These are phyloP conservation scores for Tuberolachnus salignus DNA, from an alignment of 2,888 invertebrate genomes.

Conservation along the genomic window DNA sequence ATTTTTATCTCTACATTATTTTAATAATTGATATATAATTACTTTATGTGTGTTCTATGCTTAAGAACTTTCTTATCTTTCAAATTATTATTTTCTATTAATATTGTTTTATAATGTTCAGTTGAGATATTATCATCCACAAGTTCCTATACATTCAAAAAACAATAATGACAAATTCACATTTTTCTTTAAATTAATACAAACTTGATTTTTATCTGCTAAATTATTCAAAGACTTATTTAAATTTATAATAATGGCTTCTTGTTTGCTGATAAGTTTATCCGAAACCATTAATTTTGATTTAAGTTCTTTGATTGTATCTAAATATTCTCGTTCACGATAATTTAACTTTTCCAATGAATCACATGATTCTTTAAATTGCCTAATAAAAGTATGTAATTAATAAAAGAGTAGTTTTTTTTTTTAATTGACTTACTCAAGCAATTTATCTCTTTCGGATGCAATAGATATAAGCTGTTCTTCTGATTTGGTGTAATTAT, in stretches of 20 bases:
- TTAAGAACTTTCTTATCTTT: conserved; percentile 11
- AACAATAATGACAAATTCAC: not conserved
- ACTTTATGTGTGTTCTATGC: conserved; percentile 24
- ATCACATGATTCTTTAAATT: conserved; percentile 37
- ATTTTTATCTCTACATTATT: too few species aligned
- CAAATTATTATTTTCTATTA: conserved; percentile 29
- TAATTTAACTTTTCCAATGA: conserved; percentile 36
- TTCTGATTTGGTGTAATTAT: conserved; percentile 22
- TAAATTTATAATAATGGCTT: conserved; percentile 27
- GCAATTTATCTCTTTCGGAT: conserved; percentile 41
- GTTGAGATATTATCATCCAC: not conserved
- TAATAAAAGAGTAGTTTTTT: not conserved
- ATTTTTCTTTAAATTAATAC: not conserved
- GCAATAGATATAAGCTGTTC: conserved; percentile 25
- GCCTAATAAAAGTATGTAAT: conserved; percentile 29
- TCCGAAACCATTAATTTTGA: conserved; percentile 26
- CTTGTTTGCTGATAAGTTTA: conserved; percentile 29
- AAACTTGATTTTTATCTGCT: conserved; percentile 21
- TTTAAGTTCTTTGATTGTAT: conserved; percentile 36
- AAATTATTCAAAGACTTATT: conserved; percentile 17
- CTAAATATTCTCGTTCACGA: conserved; percentile 37
- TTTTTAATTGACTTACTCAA: conserved; percentile 25
- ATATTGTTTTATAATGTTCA: not conserved
- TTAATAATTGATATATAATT: too few species aligned
- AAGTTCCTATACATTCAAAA: not conserved